Evolutionary conservation across 1,140 invertebrate species (phyloP).

Genomic region (Aleiodes sp.): DNA sequence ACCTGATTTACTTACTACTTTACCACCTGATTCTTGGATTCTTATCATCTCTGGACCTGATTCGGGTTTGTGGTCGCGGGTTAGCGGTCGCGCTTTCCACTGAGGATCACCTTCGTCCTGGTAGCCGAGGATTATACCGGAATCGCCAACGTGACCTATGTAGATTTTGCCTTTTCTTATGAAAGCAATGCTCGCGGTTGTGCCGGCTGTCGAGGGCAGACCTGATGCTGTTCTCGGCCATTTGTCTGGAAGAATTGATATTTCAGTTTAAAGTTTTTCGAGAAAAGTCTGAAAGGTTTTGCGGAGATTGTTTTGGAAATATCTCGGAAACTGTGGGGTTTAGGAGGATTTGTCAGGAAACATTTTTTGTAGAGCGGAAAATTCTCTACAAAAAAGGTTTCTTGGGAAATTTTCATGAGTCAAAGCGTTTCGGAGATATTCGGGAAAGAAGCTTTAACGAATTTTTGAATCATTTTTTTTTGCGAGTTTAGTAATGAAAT

Average conservation of each 20-base stretch:
- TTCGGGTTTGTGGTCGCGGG: constrained; percentile 96
- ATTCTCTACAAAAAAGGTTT: not conserved
- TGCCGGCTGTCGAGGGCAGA: constrained; percentile 94
- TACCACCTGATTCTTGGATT: constrained; percentile 88
- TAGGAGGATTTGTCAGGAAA: too few relatives aligned
- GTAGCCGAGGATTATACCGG: constrained; percentile 90
- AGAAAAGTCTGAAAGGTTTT: too few relatives aligned
- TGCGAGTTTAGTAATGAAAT: too few relatives aligned
- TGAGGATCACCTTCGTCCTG: constrained; percentile 74
- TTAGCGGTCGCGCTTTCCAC: constrained; percentile 84
- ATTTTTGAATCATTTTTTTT: too few relatives aligned
- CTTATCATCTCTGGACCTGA: constrained; percentile 83
- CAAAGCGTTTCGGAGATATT: too few relatives aligned
- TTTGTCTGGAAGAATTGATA: constrained; percentile 71
- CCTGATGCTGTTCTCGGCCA: constrained; percentile 95
- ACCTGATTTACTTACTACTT: constrained; percentile 89
- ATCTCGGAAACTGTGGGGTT: too few relatives aligned
- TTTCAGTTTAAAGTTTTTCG: not conserved
- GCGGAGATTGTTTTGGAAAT: too few relatives aligned
- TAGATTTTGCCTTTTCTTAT: constrained; percentile 95
- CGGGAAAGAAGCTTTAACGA: too few relatives aligned
- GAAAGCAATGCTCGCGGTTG: constrained; percentile 94
- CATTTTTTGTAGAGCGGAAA: too few relatives aligned
- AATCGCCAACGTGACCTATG: constrained; percentile 97
- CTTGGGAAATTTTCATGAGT: not conserved